phyloP scores from a whole-genome alignment of 2,113 vertebrate species.

The Phodopus roborovskii region DNA sequence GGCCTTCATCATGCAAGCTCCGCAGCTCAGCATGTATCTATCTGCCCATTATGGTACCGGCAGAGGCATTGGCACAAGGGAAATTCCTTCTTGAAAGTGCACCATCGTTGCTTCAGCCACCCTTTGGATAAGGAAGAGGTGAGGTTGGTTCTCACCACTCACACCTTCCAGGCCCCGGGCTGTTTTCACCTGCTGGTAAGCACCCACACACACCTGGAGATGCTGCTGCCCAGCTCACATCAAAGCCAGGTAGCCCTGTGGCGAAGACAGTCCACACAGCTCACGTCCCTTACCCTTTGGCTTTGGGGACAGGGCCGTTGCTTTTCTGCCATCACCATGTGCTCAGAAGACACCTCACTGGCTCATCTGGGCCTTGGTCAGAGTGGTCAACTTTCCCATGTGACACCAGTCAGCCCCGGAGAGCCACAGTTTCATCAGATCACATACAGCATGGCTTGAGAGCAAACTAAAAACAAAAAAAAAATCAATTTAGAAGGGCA shows the following conservation, averaged over 20 bases:
- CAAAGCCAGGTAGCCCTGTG: neutral
- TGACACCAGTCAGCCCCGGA: accelerated
- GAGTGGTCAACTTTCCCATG: neutral
- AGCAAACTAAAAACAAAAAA: slow-evolving; percentile 51
- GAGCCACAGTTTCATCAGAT: slow-evolving; percentile 10
- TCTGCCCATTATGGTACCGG: neutral
- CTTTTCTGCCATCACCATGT: neutral
- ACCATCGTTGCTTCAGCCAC: neutral
- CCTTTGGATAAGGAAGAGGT: neutral
- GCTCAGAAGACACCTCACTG: neutral
- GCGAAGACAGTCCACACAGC: accelerated
- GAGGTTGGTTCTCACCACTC: neutral
- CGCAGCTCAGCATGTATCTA: neutral
- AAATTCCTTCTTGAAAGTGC: neutral
- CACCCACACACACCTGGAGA: neutral
- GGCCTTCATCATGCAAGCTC: neutral
- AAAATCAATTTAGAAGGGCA: slow-evolving; percentile 53
- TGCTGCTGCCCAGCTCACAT: neutral
- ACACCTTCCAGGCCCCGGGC: neutral
- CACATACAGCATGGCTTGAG: slow-evolving; percentile 9
- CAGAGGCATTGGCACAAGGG: neutral
- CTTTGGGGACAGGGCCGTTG: accelerated
- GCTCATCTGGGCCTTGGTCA: neutral
- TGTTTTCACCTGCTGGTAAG: accelerated
- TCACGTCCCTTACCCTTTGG: neutral